Base-by-base conservation (phyloP, 2,113 vertebrate species). In the Shinisaurus crocodilurus region DNA sequence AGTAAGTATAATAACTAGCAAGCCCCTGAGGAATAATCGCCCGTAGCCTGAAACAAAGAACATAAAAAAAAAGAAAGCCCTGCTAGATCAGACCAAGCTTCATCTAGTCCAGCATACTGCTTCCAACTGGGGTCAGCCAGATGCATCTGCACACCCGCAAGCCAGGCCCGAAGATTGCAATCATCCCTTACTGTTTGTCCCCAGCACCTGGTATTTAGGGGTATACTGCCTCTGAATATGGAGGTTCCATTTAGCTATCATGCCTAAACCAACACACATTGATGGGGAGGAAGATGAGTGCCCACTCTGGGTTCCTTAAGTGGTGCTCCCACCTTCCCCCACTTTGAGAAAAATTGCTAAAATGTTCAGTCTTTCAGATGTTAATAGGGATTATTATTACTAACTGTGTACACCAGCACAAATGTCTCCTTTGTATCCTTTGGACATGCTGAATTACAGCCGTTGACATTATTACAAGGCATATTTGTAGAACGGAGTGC, bases 381-480 rank as follows among this genome's bases (percentile, higher is more conserved):
- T 37, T n/a, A 89, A 50, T 8, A 23, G 23, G 45, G 82, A 27
- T 69, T 76, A n/a, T 69, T 76, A n/a, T 50, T 67, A 48, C 34
- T 75, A 32, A 50, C 43, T n/a, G 27, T 23, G 40, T 6, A 6
- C 57, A 65, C 86, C 25, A 40, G n/a, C 37, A 25, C n/a, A 70
- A 70, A 54, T 40, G 60, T 43, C 34, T 70, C 45, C 48, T 83
- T 27, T 6, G 13, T 43, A 79, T 90, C 45, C n/a, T 85, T 67
- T 43, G 65, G 63, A 54, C 60, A 65, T 29, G 69, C 74, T 54
- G 60, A 67, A 54, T 69, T 85, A 67, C 57, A 89, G 34, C 60
- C 45, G 8, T 40, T 90, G 82, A 90, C 72, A 67, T 85, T 85
- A 29, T 85, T 85, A 85, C 82, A 90, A 85, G 70, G 12, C 82